Conservation (phyloP, 2,797 vertebrate genomes). For the Anniella stebbinsi region DNA sequence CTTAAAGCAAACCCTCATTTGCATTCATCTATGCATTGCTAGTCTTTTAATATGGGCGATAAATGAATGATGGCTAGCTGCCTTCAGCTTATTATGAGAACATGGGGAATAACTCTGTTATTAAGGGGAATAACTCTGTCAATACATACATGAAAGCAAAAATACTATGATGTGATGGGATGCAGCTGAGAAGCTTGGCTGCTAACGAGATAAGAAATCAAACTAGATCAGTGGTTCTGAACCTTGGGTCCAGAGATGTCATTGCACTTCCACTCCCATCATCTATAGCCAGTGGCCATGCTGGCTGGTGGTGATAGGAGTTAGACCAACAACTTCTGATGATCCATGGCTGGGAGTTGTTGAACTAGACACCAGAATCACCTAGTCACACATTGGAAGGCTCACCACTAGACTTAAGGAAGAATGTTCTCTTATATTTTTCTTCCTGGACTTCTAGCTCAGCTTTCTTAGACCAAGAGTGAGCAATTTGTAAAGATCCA, state of each 20-base stretch:
- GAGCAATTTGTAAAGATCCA: too few species aligned
- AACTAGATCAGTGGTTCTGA: not conserved
- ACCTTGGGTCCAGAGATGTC: not conserved
- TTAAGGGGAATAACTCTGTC: too few species aligned
- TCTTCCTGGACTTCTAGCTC: not conserved
- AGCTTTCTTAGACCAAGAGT: not conserved
- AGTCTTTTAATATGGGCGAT: not conserved
- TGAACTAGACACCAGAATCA: not conserved
- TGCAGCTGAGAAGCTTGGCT: not conserved
- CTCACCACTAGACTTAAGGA: not conserved
- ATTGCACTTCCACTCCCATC: not conserved
- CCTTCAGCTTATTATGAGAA: not conserved
- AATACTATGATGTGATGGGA: not conserved
- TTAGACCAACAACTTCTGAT: not conserved
- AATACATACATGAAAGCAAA: not conserved
- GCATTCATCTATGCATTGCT: slow-evolving; percentile 9
- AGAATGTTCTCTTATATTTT: not conserved
- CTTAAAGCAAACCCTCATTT: not conserved
- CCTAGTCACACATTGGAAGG: too few species aligned
- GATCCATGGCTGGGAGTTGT: not conserved
- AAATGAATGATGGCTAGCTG: not conserved
- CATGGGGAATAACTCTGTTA: not conserved
- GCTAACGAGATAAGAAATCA: not conserved
- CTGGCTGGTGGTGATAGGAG: not conserved
- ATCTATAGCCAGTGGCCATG: not conserved